Evolutionary conservation across 2,113 vertebrate genomes (phyloP), one percentile per base, ranked within the genome.

Genomic region (Calyptommatus sinebrachiatus): DNA sequence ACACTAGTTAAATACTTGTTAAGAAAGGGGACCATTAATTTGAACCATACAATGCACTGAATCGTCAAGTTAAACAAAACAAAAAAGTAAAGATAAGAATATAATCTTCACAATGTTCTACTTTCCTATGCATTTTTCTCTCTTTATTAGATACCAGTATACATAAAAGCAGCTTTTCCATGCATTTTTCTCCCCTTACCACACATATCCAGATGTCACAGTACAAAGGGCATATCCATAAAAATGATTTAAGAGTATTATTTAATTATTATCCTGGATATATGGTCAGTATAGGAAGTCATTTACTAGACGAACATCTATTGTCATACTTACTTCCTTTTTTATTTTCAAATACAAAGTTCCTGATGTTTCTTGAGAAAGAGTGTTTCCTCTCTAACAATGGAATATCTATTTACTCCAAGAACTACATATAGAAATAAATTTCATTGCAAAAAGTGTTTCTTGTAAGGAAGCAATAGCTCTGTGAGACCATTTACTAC

Each of bases 1-100:
- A 99, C 97, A 99, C 98, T 94, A 99, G 97, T 93, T 99, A 99
- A 89, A 92, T 92, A 87, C 87, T 91, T 90, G 89, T 88, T 92
- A 81, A 91, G 86, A 89, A 79, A 76, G 88, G 92, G 95, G 95
- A 96, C 95, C 95, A 91, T 96, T 92, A 88, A 88, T 91, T 95
- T 93, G 94, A 96, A 95, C 93, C 95, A 94, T 96, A 95, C 86
- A 93, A 96, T 98, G 97, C 97, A 99, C 96, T 99, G 97, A 97
- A 94, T 95, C 94, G 91, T 95, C 95, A 94, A 93, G 93, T 94
- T 96, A 89, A 92, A 94, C 90, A 45, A 91, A 90, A 95, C 89
- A 94, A 92, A 89, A 89, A 93, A 91, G 90, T 90, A 94, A 92
- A 77, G 91, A 88, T 94, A 91, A 93, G 78, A 91, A 89, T 94